Conservation (phyloP, 2,888 invertebrate genomes). For the Byasa hedistus region DNA sequence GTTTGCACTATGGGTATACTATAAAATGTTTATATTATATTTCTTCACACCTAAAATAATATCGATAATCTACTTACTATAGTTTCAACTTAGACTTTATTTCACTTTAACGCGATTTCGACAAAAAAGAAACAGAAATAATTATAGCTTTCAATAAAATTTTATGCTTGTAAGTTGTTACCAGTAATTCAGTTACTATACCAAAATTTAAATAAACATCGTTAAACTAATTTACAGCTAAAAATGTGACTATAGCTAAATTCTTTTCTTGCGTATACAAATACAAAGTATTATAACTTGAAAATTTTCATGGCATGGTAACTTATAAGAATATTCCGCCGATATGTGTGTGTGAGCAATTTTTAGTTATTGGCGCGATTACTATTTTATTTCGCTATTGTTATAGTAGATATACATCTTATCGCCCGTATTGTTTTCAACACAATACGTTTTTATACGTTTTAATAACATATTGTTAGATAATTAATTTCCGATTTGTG, state of each 20-base stretch:
- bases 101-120: not conserved
- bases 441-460: constrained; percentile 3
- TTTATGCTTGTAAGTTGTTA: no score
- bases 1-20: not conserved
- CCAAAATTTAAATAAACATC: no score
- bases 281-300: no score
- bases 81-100: not conserved
- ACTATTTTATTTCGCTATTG: constrained; percentile 1
- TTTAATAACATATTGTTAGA: constrained; percentile 8
- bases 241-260: no score
- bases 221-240: no score
- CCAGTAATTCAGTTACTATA: no score
- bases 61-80: not conserved
- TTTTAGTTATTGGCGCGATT: not conserved
- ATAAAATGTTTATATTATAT: not conserved
- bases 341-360: not conserved
- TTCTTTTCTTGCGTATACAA: no score
- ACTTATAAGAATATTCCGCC: not conserved
- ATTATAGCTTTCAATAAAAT: no score
- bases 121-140: no score
- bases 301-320: no score
- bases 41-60: not conserved
- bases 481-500: constrained; percentile 3
- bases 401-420: not conserved
- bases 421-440: not conserved